phyloP scores from a whole-genome alignment of 2,113 vertebrate species.

The Hypomesus transpacificus region DNA sequence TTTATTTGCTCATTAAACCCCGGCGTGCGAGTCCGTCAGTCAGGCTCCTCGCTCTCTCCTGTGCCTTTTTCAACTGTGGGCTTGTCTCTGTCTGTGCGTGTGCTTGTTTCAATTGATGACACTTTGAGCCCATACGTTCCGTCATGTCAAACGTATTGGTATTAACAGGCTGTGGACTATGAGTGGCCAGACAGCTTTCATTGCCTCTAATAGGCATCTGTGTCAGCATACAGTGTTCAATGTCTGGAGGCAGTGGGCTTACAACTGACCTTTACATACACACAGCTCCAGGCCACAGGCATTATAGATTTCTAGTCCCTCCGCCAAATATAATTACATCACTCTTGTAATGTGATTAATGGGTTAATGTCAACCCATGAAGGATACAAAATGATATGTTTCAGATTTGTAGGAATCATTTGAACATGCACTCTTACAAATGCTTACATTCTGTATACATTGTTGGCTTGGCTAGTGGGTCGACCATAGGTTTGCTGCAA shows the following conservation, averaged over 20 bases:
- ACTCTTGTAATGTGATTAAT: conserved; percentile 51
- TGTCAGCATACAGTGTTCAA: background rate
- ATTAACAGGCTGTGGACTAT: conserved; percentile 39
- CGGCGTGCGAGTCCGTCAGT: conserved; percentile 15
- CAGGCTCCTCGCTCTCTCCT: conserved; percentile 17
- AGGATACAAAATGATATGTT: conserved; percentile 35
- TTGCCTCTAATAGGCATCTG: conserved; percentile 7
- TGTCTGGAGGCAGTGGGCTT: conserved; percentile 25
- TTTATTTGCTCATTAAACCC: conserved; percentile 21
- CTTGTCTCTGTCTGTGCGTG: too few relatives aligned
- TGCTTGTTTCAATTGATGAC: too few relatives aligned
- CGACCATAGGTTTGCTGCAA: too few relatives aligned
- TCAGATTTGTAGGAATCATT: conserved; percentile 38
- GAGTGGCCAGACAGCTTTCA: conserved; percentile 6
- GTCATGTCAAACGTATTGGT: conserved; percentile 45
- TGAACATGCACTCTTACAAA: conserved; percentile 39
- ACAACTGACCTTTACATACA: conserved; percentile 54
- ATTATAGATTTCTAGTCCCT: conserved; percentile 30
- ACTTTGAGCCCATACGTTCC: conserved; percentile 15
- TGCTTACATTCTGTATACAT: conserved; percentile 16
- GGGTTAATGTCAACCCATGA: conserved; percentile 28
- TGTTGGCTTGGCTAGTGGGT: too few relatives aligned
- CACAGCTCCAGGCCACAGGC: conserved; percentile 43
- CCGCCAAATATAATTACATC: conserved; percentile 39
- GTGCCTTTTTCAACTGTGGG: too few relatives aligned